Conservation (phyloP, 1,140 invertebrate species). For the Eupristina koningsbergeri region DNA sequence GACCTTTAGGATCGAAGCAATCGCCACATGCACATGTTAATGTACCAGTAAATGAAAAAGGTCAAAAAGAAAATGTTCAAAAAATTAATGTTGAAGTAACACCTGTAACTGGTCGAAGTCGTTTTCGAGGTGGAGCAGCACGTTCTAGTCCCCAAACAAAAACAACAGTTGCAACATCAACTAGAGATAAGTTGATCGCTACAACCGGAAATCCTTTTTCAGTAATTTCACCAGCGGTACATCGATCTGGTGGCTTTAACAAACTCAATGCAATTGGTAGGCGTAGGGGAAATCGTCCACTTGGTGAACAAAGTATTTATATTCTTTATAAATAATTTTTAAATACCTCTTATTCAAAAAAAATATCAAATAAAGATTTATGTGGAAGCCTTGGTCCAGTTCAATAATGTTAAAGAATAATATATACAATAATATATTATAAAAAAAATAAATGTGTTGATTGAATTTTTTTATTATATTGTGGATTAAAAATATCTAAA, state of each 20-base stretch:
- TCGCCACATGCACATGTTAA: conserved; percentile 59
- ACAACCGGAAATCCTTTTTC: conserved; percentile 36
- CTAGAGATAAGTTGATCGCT: conserved; percentile 51
- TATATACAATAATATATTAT: no score
- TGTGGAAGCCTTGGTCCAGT: no score
- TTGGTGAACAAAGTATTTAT: conserved; percentile 60
- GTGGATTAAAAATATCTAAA: no score
- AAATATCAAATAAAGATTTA: no score
- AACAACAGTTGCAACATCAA: conserved; percentile 64
- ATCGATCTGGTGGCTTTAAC: conserved; percentile 56
- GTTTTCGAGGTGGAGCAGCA: conserved; percentile 59
- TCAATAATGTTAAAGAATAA: no score
- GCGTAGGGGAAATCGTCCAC: conserved; percentile 66
- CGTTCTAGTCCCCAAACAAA: conserved; percentile 59
- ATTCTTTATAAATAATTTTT: conserved; percentile 33
- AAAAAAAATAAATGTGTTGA: no score
- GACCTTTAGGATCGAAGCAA: conserved; percentile 60
- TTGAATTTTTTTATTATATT: no score
- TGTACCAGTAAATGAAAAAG: neutral
- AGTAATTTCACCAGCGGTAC: conserved; percentile 44
- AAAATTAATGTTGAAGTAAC: conserved; percentile 60
- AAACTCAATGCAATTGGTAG: conserved; percentile 65
- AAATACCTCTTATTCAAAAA: neutral
- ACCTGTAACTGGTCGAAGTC: conserved; percentile 53
- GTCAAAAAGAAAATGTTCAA: conserved; percentile 63